Evolutionary conservation across 2,113 vertebrate species (phyloP).

Genomic region (Henicopernis longicauda): DNA sequence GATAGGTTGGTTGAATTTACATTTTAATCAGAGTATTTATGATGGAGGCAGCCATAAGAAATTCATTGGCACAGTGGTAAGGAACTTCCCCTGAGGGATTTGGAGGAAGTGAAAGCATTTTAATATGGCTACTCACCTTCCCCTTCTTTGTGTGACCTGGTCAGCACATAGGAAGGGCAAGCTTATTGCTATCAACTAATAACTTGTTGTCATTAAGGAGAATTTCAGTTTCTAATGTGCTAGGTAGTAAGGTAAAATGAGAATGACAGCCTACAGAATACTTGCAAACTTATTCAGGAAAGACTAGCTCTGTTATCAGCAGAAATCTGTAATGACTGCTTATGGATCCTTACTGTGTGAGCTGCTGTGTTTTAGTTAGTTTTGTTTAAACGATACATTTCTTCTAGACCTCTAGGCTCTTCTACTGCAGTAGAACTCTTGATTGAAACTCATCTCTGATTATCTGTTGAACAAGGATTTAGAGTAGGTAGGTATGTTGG

Average conservation of each 20-base stretch:
- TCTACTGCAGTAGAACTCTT: conserved; percentile 4
- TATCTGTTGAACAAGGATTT: conserved; percentile 44
- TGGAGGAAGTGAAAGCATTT: not conserved
- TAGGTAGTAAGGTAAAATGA: not conserved
- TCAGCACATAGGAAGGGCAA: not conserved
- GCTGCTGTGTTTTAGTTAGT: not conserved
- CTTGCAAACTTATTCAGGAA: not conserved
- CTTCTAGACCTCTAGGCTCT: not conserved
- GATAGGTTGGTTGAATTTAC: conserved; percentile 97
- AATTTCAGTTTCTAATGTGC: not conserved
- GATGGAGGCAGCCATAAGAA: conserved; percentile 72
- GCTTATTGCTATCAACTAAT: not conserved
- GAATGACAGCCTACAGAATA: not conserved
- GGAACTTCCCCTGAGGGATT: conserved; percentile 48
- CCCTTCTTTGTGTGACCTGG: conserved; percentile 11
- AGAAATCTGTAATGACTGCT: not conserved
- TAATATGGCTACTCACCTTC: conserved; percentile 49
- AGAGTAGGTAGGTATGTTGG: not conserved
- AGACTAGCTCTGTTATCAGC: not conserved
- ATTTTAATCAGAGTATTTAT: conserved; percentile 96
- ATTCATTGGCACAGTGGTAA: conserved; percentile 77
- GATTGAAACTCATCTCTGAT: conserved; percentile 10
- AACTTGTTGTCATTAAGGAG: not conserved
- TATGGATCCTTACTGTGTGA: not conserved
- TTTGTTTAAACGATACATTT: not conserved